Evolutionary conservation across 2,888 invertebrate species (phyloP).

Genomic region (Palloptera scutellata): DNA sequence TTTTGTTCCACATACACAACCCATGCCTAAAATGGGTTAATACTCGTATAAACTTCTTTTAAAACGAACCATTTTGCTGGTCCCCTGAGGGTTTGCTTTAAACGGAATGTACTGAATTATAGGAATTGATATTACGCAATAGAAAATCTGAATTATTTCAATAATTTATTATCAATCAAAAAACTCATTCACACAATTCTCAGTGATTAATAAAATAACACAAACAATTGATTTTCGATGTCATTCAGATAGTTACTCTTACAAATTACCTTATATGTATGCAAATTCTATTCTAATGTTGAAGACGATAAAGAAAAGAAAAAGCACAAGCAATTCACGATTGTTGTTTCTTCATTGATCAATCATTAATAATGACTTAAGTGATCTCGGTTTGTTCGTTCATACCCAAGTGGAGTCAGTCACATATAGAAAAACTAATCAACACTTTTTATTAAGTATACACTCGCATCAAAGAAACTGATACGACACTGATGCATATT

Average conservation of each 20-base stretch:
- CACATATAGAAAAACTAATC: constrained; percentile 21
- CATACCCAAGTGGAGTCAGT: constrained; percentile 25
- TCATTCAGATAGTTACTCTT: background rate
- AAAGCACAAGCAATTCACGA: constrained; percentile 8
- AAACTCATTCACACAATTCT: background rate
- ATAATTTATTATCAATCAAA: background rate
- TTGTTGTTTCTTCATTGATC: constrained; percentile 57
- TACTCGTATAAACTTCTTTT: no score
- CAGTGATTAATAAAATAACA: background rate
- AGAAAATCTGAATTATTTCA: no score
- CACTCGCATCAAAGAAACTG: constrained; percentile 6
- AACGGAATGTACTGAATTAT: no score
- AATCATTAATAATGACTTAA: constrained; percentile 58
- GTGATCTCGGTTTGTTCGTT: constrained; percentile 47
- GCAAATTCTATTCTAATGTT: constrained; percentile 21
- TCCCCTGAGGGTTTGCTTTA: no score
- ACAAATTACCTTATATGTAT: constrained; percentile 29
- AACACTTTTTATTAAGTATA: constrained; percentile 19
- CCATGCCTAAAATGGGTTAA: no score
- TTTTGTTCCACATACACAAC: no score
- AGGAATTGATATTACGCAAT: no score
- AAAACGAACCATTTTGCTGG: no score
- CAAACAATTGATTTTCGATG: background rate
- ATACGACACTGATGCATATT: constrained; percentile 13
- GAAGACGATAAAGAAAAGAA: background rate